Percentiles rank a stretch among this genome's conserved stretches.
These are phyloP conservation scores for Lagenorhynchus albirostris DNA, from an alignment of 2,113 vertebrate species.

Conservation along the genomic window DNA sequence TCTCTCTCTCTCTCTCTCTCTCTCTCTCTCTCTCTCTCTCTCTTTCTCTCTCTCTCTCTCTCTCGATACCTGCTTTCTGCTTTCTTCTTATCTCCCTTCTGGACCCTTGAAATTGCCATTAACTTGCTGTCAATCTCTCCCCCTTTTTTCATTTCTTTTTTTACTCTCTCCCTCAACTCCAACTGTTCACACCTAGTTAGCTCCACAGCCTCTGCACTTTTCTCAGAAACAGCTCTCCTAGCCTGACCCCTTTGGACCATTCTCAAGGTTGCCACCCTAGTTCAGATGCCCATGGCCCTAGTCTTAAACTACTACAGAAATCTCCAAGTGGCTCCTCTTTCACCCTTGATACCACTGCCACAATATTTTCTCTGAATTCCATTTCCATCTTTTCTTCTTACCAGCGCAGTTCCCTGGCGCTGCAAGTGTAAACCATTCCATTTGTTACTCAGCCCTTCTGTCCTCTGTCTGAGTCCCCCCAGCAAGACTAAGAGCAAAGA, in stretches of 20 bases:
- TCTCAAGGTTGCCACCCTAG: neutral
- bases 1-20: neutral
- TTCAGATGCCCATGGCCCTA: neutral
- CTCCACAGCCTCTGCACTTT: neutral
- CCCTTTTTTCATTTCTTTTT: neutral
- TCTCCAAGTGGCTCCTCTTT: neutral
- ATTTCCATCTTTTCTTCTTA: neutral
- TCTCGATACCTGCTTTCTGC: neutral
- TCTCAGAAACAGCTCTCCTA: neutral
- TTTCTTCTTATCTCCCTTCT: neutral
- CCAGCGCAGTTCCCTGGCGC: neutral
- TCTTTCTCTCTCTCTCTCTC: neutral
- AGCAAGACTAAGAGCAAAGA: neutral
- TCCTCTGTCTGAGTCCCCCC: neutral
- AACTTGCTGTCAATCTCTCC: neutral
- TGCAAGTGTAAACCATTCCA: neutral
- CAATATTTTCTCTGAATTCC: neutral
- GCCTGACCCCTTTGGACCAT: neutral
- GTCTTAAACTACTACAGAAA: neutral
- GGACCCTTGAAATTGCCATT: neutral
- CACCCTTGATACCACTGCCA: neutral
- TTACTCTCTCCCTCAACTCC: neutral
- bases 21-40: neutral
- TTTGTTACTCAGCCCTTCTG: neutral
- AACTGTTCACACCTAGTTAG: too few relatives aligned